These are phyloP conservation scores for Synanthedon formicaeformis DNA, from an alignment of 2,888 invertebrate genomes.

Conservation along the genomic window DNA sequence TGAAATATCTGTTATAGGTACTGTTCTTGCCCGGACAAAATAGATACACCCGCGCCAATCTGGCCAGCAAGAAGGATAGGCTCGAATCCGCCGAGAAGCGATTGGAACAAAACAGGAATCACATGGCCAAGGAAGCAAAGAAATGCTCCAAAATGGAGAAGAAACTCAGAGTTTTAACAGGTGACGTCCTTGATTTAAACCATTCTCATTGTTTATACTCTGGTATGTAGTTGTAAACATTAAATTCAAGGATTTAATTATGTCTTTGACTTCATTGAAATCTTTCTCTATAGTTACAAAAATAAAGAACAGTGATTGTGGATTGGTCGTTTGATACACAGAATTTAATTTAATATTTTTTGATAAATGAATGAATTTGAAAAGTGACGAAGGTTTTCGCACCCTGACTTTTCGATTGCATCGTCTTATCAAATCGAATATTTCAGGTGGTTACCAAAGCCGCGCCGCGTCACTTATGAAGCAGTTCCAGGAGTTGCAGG, in stretches of 20 bases:
- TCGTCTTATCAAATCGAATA: too few relatives aligned
- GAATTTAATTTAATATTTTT: too few relatives aligned
- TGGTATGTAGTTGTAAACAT: constrained; percentile 81
- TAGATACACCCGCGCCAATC: constrained; percentile 92
- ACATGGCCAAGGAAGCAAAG: constrained; percentile 98
- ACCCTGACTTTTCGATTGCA: too few relatives aligned
- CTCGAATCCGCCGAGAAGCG: constrained; percentile 93
- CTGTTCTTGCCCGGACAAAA: constrained; percentile 92
- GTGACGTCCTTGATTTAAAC: constrained; percentile 16
- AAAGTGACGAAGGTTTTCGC: too few relatives aligned
- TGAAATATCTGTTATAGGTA: constrained; percentile 59
- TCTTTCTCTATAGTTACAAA: too few relatives aligned
- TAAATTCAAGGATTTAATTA: neutral
- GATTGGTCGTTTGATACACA: too few relatives aligned
- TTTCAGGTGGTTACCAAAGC: constrained; percentile 57
- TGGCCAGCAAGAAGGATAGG: constrained; percentile 96
- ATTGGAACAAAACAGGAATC: constrained; percentile 91
- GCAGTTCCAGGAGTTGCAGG: constrained; percentile 86
- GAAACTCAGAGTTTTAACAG: constrained; percentile 94
- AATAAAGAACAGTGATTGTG: too few relatives aligned
- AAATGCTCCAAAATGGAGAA: constrained; percentile 98
- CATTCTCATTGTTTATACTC: neutral
- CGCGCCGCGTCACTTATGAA: constrained; percentile 86
- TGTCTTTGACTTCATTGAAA: too few relatives aligned
- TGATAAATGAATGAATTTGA: too few relatives aligned